Evolutionary conservation across 2,888 invertebrate species (phyloP).

Genomic region (Cephus nigrinus): DNA sequence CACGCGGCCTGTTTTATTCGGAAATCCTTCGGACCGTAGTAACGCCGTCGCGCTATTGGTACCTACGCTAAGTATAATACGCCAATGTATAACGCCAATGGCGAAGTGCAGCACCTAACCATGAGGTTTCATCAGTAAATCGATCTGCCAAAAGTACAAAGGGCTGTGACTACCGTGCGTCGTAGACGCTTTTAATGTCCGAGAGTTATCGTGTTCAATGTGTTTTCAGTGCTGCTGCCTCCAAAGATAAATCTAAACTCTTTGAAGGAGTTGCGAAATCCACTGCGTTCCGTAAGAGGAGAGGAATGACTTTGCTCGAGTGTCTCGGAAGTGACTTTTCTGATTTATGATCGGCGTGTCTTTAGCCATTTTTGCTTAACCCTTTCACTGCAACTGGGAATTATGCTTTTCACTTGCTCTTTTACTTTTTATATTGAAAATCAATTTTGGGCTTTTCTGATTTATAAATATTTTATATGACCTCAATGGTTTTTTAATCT

Average conservation of each 20-base stretch:
- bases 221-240: not conserved
- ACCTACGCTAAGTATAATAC: not conserved
- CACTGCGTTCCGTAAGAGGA: not conserved
- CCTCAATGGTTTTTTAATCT: too few relatives aligned
- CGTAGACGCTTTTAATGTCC: not conserved
- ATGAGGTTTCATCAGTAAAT: not conserved
- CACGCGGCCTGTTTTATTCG: not conserved
- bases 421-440: too few relatives aligned
- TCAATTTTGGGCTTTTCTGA: too few relatives aligned
- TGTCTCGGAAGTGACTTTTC: not conserved
- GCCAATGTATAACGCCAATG: not conserved
- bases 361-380: not conserved
- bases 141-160: not conserved
- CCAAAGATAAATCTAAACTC: not conserved
- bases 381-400: too few relatives aligned
- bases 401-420: too few relatives aligned
- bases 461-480: too few relatives aligned
- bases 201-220: not conserved
- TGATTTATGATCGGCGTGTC: not conserved
- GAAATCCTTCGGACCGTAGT: not conserved
- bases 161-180: not conserved
- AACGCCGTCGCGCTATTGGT: not conserved
- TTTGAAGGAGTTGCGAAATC: not conserved
- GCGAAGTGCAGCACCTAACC: not conserved
- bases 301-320: not conserved